These are phyloP conservation scores for Lasioglossum figueresi DNA, from an alignment of 2,888 invertebrate genomes.

Conservation along the genomic window DNA sequence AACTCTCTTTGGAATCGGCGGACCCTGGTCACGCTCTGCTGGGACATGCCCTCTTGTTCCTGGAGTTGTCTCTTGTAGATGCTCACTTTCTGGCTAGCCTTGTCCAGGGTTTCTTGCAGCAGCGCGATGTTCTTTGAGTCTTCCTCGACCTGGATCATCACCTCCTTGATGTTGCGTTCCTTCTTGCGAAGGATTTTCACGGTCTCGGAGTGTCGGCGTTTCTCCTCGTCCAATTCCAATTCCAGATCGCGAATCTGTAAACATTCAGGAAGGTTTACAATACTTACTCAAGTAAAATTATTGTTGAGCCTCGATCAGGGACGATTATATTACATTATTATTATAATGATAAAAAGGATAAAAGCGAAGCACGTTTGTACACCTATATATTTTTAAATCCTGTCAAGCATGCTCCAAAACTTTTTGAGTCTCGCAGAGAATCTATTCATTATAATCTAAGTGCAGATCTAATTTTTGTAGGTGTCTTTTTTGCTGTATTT, in stretches of 20 bases:
- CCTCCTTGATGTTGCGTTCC: slow-evolving; percentile 98
- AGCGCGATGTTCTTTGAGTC: slow-evolving; percentile 97
- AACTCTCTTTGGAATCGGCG: slow-evolving; percentile 99
- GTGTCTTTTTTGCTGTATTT: too few relatives aligned
- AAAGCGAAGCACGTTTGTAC: background rate
- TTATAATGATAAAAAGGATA: too few relatives aligned
- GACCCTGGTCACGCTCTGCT: slow-evolving; percentile 96
- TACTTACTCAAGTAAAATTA: background rate
- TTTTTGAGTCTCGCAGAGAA: too few relatives aligned
- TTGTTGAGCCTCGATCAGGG: too few relatives aligned
- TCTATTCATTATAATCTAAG: too few relatives aligned
- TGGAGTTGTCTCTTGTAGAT: slow-evolving; percentile 98
- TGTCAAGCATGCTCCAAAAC: too few relatives aligned
- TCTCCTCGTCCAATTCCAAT: slow-evolving; percentile 97
- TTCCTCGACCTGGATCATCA: slow-evolving; percentile 97
- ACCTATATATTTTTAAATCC: too few relatives aligned
- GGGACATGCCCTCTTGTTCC: slow-evolving; percentile 97
- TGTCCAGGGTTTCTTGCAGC: slow-evolving; percentile 95
- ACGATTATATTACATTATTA: too few relatives aligned
- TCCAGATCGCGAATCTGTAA: slow-evolving; percentile 95
- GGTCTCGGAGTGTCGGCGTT: slow-evolving; percentile 98
- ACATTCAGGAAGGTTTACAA: background rate
- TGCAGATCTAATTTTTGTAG: too few relatives aligned
- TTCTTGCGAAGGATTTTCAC: slow-evolving; percentile 99
- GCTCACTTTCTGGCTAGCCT: slow-evolving; percentile 93